Evolutionary conservation across 2,113 vertebrate genomes (phyloP).

Genomic region (Microtus oregoni): DNA sequence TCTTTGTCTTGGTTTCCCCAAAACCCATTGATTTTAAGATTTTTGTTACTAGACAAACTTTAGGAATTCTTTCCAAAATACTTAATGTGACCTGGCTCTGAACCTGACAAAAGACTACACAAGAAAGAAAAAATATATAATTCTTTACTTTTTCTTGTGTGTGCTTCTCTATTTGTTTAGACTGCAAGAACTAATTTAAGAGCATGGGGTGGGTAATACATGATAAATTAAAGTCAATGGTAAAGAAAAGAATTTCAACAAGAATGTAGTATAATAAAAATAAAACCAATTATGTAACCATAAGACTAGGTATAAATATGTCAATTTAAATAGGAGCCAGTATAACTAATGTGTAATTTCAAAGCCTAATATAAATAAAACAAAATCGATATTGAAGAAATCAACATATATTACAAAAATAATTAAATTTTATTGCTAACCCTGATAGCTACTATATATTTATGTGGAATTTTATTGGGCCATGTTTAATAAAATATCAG

Average conservation of each 20-base stretch:
- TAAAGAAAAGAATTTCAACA: slow-evolving; percentile 29
- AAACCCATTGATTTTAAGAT: not conserved
- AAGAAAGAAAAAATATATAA: not conserved
- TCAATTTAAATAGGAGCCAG: slow-evolving; percentile 59
- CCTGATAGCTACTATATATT: slow-evolving; percentile 76
- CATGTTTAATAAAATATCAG: slow-evolving; percentile 75
- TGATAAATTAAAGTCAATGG: slow-evolving; percentile 45
- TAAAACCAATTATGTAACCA: slow-evolving; percentile 75
- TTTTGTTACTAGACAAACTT: not conserved
- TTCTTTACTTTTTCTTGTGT: not conserved
- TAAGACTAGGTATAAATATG: slow-evolving; percentile 69
- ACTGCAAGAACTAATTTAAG: slow-evolving; percentile 41
- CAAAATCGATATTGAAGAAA: slow-evolving; percentile 68
- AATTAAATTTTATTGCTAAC: slow-evolving; percentile 79
- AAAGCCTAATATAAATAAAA: slow-evolving; percentile 70
- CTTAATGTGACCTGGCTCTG: not conserved
- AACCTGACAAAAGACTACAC: not conserved
- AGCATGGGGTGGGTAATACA: not conserved
- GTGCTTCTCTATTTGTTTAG: not conserved
- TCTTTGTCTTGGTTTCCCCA: not conserved
- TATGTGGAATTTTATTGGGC: slow-evolving; percentile 66
- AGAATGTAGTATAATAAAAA: slow-evolving; percentile 69
- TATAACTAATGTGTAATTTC: slow-evolving; percentile 68
- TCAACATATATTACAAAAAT: slow-evolving; percentile 77
- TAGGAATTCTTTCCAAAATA: not conserved